Evolutionary conservation across 2,797 vertebrate species (phyloP).

Genomic region (Enteromius radiatus): DNA sequence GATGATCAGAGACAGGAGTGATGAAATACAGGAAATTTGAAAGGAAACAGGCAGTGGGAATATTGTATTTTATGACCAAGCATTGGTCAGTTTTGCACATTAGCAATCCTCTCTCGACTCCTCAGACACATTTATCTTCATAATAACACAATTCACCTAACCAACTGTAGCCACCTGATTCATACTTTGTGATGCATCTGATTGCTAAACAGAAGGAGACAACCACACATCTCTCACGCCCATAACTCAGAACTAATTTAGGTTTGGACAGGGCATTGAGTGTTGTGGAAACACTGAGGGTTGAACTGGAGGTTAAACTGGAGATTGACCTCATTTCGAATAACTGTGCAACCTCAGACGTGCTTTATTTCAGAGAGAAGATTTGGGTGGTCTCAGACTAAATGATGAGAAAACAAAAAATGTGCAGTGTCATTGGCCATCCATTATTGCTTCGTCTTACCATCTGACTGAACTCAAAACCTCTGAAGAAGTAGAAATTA

Average conservation of each 20-base stretch:
- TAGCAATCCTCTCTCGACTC: neutral
- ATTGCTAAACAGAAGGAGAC: constrained; percentile 11
- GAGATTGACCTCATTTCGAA: constrained; percentile 1
- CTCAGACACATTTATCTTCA: constrained; percentile 9
- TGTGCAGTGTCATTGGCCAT: neutral
- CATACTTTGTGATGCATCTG: constrained; percentile 1
- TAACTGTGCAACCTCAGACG: constrained; percentile 8
- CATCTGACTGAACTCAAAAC: neutral
- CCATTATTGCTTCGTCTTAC: neutral
- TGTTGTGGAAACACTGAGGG: constrained; percentile 14
- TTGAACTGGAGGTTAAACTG: neutral
- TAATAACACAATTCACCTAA: neutral
- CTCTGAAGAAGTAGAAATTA: neutral
- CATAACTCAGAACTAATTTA: neutral
- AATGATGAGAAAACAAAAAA: neutral
- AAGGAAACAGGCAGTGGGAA: constrained; percentile 10
- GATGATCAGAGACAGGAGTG: neutral
- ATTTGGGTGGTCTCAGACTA: constrained; percentile 38
- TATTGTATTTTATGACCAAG: neutral
- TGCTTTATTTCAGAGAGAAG: neutral
- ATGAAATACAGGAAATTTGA: constrained; percentile 8
- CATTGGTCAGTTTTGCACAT: neutral
- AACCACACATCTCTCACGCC: neutral
- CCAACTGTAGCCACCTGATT: constrained; percentile 2
- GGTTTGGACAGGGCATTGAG: neutral